Evolutionary conservation across 2,797 vertebrate species (phyloP), one percentile per base, ranked within the genome.

Genomic region (Psittacula echo): DNA sequence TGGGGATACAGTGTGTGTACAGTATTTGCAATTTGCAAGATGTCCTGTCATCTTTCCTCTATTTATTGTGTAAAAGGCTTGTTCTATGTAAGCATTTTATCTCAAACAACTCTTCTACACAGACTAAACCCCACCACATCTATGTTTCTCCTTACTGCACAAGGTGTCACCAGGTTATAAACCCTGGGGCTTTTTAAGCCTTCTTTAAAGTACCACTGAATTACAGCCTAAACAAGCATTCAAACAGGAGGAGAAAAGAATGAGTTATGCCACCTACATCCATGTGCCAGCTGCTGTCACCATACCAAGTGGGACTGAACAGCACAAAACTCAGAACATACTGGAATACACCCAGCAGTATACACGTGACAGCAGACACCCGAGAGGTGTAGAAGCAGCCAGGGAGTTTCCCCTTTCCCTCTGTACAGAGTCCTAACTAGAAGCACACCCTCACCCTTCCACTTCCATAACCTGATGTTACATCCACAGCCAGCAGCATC

Each of bases 381-480:
- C 0, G 0, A n/a, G 53, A 74, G 48, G 14, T 34, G 20, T 1
- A 0, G n/a, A 78, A 47, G 56, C 45, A 51, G 24, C 8, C 81
- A 89, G 48, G 24, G 56, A 78, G 30, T 6, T 81, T 85, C 15
- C 42, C 10, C 24, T 34, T 78, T 19, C 27, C 7, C 42, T 76
- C 6, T 47, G 21, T 19, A 68, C 26, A 30, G n/a, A 32, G 22
- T 64, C 45, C 41, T 41, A 68, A 56, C 5, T 20, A 64, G 37
- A 77, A 75, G 67, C 30, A 60, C 26, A 41, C 21, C 39, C 30
- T 78, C 12, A 45, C 34, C 32, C 71, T 87, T 75, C 62, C 0
- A 0, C 48, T 48, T 93, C 62, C 0, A 0, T 64, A 61, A 13
- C 22, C 2, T 4, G 22, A 22, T 6, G 9, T 27, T 48, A 61